Conservation (phyloP, 2,797 vertebrate genomes). For the Microchirus variegatus region DNA sequence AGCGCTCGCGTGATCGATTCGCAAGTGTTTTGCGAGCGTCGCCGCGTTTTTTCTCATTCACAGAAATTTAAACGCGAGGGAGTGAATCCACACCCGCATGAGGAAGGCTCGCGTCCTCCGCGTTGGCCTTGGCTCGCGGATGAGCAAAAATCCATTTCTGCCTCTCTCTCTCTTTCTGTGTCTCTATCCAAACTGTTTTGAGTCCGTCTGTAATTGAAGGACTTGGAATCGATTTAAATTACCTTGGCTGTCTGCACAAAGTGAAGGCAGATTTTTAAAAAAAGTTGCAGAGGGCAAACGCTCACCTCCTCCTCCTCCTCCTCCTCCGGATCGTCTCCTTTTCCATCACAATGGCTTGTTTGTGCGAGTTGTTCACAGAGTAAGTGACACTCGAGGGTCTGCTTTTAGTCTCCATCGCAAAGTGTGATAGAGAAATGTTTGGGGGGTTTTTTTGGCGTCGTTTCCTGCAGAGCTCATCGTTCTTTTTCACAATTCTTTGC, state of each 20-base stretch:
- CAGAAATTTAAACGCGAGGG: background rate
- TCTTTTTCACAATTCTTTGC: constrained; percentile 1
- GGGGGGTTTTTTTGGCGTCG: constrained; percentile 1
- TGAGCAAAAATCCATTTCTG: constrained; percentile 71
- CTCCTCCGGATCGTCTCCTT: constrained; percentile 33
- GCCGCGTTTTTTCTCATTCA: constrained; percentile 2
- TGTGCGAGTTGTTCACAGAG: constrained; percentile 15
- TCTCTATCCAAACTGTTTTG: constrained; percentile 63
- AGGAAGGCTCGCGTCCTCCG: constrained; percentile 33
- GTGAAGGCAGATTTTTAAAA: constrained; percentile 59
- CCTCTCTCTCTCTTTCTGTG: background rate
- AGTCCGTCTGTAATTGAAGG: constrained; percentile 76
- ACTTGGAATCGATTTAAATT: constrained; percentile 80
- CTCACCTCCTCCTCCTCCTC: constrained; percentile 1
- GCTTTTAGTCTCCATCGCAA: constrained; percentile 31
- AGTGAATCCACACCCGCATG: background rate
- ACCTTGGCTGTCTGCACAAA: constrained; percentile 70
- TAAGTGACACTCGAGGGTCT: constrained; percentile 31
- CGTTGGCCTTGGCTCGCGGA: constrained; percentile 70
- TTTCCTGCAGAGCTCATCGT: constrained; percentile 5
- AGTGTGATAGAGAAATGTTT: constrained; percentile 19
- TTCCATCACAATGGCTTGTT: constrained; percentile 52
- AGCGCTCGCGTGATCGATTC: constrained; percentile 8
- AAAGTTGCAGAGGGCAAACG: constrained; percentile 59
- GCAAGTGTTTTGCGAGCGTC: background rate